phyloP scores from a whole-genome alignment of 2,113 vertebrate species.

The Pollimyrus isidori region DNA sequence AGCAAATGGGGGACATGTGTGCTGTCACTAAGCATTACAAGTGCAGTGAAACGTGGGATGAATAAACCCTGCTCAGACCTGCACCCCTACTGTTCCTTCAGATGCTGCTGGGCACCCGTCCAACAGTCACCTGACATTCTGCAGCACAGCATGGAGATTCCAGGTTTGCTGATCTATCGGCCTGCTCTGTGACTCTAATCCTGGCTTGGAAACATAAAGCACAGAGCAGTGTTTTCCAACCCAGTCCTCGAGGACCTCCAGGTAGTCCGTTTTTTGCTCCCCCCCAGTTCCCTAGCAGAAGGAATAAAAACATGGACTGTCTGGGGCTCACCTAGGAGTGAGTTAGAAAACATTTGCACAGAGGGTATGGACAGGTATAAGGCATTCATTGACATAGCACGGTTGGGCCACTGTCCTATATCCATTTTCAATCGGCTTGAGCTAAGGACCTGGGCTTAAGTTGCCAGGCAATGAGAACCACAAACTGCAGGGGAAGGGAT shows the following conservation, averaged over 20 bases:
- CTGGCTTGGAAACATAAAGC: neutral
- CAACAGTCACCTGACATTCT: neutral
- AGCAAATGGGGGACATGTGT: neutral
- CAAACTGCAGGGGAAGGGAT: neutral
- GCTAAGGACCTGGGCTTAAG: neutral
- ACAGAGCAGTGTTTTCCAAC: neutral
- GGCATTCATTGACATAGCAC: neutral
- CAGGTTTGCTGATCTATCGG: neutral
- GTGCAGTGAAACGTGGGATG: neutral
- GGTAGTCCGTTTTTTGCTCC: neutral
- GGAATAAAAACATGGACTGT: neutral
- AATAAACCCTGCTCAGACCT: neutral
- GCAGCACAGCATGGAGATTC: conserved; percentile 7
- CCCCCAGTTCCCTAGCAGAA: neutral
- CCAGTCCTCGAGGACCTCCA: neutral
- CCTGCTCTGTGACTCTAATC: neutral
- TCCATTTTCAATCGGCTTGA: neutral
- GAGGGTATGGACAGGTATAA: neutral
- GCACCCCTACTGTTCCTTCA: neutral
- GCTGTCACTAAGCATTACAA: neutral
- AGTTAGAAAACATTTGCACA: neutral
- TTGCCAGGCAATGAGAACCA: neutral
- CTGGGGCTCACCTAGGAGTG: neutral
- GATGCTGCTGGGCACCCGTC: neutral
- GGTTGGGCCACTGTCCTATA: neutral